A percentile compares a stretch with the other conserved stretches of the same genome.
Evolutionary conservation across 2,888 invertebrate genomes (phyloP).

Genomic region (Eubasilissa splendida): DNA sequence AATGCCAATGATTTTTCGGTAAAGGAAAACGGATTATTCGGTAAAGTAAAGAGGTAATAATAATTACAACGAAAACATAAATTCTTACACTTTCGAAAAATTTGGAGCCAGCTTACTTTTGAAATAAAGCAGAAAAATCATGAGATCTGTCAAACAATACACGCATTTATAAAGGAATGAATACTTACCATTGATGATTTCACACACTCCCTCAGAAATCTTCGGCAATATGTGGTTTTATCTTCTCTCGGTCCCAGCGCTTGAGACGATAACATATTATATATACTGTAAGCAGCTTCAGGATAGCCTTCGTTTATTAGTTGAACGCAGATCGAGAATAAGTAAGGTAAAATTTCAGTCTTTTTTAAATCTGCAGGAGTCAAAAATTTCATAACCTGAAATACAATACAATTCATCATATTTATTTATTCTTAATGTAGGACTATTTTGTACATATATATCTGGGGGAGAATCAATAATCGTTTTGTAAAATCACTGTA

Average conservation of each 20-base stretch:
- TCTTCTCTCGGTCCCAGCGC: constrained; percentile 71
- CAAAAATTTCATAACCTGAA: constrained; percentile 65
- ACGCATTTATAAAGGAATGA: not conserved
- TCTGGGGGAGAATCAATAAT: too few relatives aligned
- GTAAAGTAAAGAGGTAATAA: too few relatives aligned
- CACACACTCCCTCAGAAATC: constrained; percentile 75
- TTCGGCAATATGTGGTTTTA: constrained; percentile 71
- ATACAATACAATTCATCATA: constrained; percentile 42
- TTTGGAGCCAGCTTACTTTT: too few relatives aligned
- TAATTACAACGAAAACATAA: too few relatives aligned
- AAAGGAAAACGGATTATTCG: too few relatives aligned
- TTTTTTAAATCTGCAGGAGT: constrained; percentile 63
- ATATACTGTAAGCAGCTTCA: constrained; percentile 70
- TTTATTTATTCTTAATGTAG: too few relatives aligned
- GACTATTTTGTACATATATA: too few relatives aligned
- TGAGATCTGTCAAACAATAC: too few relatives aligned
- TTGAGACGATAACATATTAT: constrained; percentile 63
- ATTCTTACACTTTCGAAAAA: too few relatives aligned
- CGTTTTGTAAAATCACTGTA: too few relatives aligned
- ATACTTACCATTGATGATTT: constrained; percentile 69
- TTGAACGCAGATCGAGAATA: constrained; percentile 71
- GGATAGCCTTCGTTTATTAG: constrained; percentile 71
- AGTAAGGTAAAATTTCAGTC: constrained; percentile 68
- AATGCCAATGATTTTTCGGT: too few relatives aligned
- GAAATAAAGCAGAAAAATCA: too few relatives aligned